Base-by-base conservation (phyloP, 2,113 vertebrate genomes). In the Myxocyprinus asiaticus region DNA sequence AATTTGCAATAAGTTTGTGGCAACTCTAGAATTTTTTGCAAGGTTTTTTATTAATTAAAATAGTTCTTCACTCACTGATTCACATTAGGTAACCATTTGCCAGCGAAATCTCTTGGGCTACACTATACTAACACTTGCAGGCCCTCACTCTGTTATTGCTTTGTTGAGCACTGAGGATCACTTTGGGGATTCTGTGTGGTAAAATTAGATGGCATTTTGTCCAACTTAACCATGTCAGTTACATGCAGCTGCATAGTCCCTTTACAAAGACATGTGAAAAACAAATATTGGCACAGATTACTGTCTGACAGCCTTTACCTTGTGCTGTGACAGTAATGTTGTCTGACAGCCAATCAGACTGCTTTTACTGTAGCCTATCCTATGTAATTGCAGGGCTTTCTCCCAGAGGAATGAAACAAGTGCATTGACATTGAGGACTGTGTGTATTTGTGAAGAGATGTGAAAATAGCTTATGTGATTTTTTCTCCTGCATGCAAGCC, bases 211-310 rank as follows among this genome's bases (percentile, higher is more conserved):
- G 22, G 22, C 22, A 33, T 48, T 80, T 61, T 80, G 50, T 66
- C 63, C 63, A 59, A 44, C 42, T 83, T 61, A 76, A 22, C 33
- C 71, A 64, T 62, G 67, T 53, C 61, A 83, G 61, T 83, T 83
- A 76, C 22, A 33, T 22, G 59, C 77, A 64, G 65, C 58, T 55
- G 66, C 33, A 17, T 76, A 83, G 76, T 71, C 82, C 53, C 62
- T 65, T 80, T 70, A 83, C 77, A 83, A 70, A 76, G 77, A 53
- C 43, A 75, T 12, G 70, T 43, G 55, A 69, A 79, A 72, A 69
- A 63, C 47, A 63, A 62, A 53, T 68, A 75, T 70, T 80, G 67
- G 4, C 65, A 33, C 22, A 77, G 72, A 71, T 76, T 68, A 65
- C 50, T 70, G 66, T 72, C 71, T 61, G 66, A 68, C 65, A 67